A percentile compares a stretch with the other conserved stretches of the same genome.
Evolutionary conservation across 2,888 invertebrate species (phyloP).

Genomic region (Chymomyza procnemis): DNA sequence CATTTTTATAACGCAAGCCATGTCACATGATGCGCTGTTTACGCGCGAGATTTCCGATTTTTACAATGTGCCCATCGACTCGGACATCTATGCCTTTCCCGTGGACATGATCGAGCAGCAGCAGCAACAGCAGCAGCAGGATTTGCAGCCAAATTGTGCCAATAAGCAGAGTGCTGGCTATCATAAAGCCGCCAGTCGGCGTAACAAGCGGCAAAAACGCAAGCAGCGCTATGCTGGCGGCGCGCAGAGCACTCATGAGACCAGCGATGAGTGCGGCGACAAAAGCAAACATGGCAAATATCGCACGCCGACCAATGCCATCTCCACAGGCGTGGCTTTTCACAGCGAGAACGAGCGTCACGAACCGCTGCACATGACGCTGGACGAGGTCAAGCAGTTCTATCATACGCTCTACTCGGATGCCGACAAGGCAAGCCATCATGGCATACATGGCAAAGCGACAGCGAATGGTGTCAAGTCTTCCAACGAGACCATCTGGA

Average conservation of each 20-base stretch:
- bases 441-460: constrained; percentile 40
- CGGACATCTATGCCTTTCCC: constrained; percentile 92
- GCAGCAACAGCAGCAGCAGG: constrained; percentile 22
- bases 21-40: constrained; percentile 90
- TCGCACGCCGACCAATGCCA: constrained; percentile 40
- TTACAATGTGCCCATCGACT: constrained; percentile 93
- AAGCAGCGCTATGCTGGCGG: constrained; percentile 64
- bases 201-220: constrained; percentile 75
- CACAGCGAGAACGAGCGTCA: constrained; percentile 74
- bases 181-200: constrained; percentile 60
- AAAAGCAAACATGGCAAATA: constrained; percentile 64
- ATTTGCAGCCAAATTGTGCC: background rate
- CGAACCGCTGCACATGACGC: constrained; percentile 90
- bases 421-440: constrained; percentile 41
- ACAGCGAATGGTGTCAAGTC: constrained; percentile 69
- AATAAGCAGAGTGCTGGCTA: constrained; percentile 58
- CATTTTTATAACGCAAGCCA: constrained; percentile 91
- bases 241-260: constrained; percentile 49
- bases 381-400: constrained; percentile 90
- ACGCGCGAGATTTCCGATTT: constrained; percentile 90
- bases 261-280: constrained; percentile 64
- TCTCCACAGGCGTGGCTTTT: constrained; percentile 6
- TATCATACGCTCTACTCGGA: constrained; percentile 88
- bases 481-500: constrained; percentile 72
- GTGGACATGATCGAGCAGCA: constrained; percentile 84